phyloP scores from a whole-genome alignment of 2,797 vertebrate genomes.

The Eremophila alpestris region DNA sequence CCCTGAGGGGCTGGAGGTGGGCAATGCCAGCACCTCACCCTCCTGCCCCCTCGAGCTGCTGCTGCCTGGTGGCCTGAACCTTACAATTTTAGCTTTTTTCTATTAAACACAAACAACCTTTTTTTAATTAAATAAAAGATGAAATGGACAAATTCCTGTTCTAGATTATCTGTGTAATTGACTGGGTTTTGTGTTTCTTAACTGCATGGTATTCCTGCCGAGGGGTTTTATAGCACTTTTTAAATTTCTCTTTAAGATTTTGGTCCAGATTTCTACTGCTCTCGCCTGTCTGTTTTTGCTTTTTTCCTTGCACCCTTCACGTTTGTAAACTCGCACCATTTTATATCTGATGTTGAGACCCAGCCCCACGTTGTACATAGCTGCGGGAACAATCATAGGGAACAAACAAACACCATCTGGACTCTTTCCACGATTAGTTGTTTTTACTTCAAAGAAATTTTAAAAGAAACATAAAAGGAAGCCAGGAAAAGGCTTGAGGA shows the following conservation, averaged over 20 bases:
- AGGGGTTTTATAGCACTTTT: constrained; percentile 73
- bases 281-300: constrained; percentile 51
- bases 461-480: constrained; percentile 28
- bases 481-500: constrained; percentile 63
- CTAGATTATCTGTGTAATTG: constrained; percentile 60
- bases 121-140: constrained; percentile 59
- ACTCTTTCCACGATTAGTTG: constrained; percentile 62
- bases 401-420: constrained; percentile 71
- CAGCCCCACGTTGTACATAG: constrained; percentile 72
- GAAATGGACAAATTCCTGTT: constrained; percentile 51
- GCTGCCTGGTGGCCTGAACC: constrained; percentile 43
- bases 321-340: constrained; percentile 73
- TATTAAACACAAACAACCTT: constrained; percentile 64
- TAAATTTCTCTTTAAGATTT: constrained; percentile 73
- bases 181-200: constrained; percentile 70
- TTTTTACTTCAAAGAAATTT: constrained; percentile 65
- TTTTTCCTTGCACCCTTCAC: constrained; percentile 34
- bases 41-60: constrained; percentile 53
- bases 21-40: neutral
- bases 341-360: constrained; percentile 71
- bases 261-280: constrained; percentile 70
- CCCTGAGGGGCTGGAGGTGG: constrained; percentile 1
- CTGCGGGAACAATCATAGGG: constrained; percentile 79
- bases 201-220: constrained; percentile 66
- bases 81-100: constrained; percentile 71